Base-by-base conservation (phyloP, 2,888 invertebrate species). In the Ectemnius continuus region DNA sequence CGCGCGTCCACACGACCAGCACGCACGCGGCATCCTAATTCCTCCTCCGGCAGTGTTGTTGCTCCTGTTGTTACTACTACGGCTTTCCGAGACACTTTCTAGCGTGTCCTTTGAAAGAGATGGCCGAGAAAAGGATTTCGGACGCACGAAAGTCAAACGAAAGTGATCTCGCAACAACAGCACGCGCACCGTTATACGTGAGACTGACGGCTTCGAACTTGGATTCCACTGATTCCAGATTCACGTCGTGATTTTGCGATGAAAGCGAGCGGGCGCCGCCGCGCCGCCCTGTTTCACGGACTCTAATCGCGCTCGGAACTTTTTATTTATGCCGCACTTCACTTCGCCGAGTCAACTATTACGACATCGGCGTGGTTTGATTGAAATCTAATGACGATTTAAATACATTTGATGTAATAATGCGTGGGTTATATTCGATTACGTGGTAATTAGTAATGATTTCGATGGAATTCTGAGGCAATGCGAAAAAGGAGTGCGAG, bases 81-180 rank as follows among this genome's bases (percentile, higher is more conserved):
- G 3, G 3, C 2, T 23, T 23, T 23, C 23, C 23, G 23, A 23
- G 23, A 23, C 78, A 85, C 86, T 86, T 86, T 86, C 86, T 86
- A 87, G 67, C 78, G 67, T 18, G 58, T 36, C 36, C 36, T 36
- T 36, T 36, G 8, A 6, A 70, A 69, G 59, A 70, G 68, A 72
- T 59, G 71, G 71, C 61, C 68, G 72, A 18, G 72, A 18, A 63
- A 71, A 76, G 74, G 78, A 75, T 67, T 70, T 78, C 57, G 57
- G 58, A 48, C 47, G 70, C 76, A 67, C 78, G 86, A 87, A 87
- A 87, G 87, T 83, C 71, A 6, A 83, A 85, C 81, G 86, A 87
- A 86, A 87, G 86, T 86, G 82, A 87, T 87, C 85, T 79, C 84
- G 70, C 77, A 78, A 83, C 59, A 69, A 47, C 66, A 11, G 4